These are phyloP conservation scores for Pungitius pungitius DNA, from an alignment of 2,113 vertebrate genomes.

Conservation along the genomic window DNA sequence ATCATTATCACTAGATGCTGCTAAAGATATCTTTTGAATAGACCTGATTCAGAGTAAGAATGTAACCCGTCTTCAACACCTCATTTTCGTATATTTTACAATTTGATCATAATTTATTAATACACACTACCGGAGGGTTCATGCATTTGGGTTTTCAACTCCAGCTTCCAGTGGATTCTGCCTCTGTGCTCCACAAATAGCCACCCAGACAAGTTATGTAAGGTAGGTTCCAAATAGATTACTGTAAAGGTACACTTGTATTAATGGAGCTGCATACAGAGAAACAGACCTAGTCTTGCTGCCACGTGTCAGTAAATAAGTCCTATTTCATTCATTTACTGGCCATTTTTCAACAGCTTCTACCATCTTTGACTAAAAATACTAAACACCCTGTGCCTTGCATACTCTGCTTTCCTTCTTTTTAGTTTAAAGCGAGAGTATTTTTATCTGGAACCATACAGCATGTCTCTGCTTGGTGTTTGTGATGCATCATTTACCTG, in stretches of 20 bases:
- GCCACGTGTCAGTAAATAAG: not conserved
- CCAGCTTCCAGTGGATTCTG: not conserved
- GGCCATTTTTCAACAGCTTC: not conserved
- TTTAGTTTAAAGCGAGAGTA: not conserved
- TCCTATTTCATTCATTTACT: not conserved
- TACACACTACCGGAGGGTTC: not conserved
- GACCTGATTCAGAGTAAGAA: not conserved
- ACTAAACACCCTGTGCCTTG: not conserved
- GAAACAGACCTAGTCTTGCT: not conserved
- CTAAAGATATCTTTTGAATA: not conserved
- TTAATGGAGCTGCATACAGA: not conserved
- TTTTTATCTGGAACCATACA: not conserved
- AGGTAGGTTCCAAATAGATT: slow-evolving; percentile 1
- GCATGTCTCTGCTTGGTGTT: not conserved
- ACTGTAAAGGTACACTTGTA: not conserved
- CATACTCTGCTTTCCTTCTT: not conserved
- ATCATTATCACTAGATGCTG: not conserved
- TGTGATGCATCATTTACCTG: slow-evolving; percentile 6
- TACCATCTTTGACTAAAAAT: not conserved
- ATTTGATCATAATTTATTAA: slow-evolving; percentile 1
- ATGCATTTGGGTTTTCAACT: not conserved
- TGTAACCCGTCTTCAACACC: not conserved
- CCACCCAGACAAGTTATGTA: not conserved
- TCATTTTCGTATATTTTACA: not conserved
- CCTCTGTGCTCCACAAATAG: slow-evolving; percentile 7